These are phyloP conservation scores for Gymnothorax javanicus DNA, from an alignment of 2,797 vertebrate genomes.

Conservation along the genomic window DNA sequence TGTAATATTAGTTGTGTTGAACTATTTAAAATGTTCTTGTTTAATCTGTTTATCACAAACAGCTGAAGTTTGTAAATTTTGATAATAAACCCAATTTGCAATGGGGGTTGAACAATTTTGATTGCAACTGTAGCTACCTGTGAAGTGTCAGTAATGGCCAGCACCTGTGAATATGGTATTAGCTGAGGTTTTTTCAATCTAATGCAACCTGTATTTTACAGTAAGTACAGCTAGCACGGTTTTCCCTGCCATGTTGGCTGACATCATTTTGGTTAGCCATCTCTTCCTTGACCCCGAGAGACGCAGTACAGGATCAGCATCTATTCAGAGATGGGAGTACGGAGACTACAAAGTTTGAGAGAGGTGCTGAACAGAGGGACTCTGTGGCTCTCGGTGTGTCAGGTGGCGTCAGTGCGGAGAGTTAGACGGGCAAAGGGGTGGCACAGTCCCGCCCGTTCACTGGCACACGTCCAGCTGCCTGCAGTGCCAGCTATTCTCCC, in stretches of 20 bases:
- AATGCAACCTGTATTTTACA: slow-evolving; percentile 6
- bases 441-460: slow-evolving; percentile 41
- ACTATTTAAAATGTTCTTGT: no score
- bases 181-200: not conserved
- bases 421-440: slow-evolving; percentile 44
- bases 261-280: not conserved
- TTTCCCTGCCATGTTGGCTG: not conserved
- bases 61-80: no score
- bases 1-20: no score
- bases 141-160: slow-evolving; percentile 1
- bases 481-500: slow-evolving; percentile 15
- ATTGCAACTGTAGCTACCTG: not conserved
- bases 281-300: not conserved
- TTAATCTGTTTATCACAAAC: no score
- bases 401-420: slow-evolving; percentile 38
- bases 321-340: not conserved
- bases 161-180: not conserved
- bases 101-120: no score
- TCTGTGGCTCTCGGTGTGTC: slow-evolving; percentile 19
- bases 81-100: no score
- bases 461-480: slow-evolving; percentile 43
- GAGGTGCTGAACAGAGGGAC: not conserved
- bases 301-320: not conserved
- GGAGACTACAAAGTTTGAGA: not conserved
- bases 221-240: slow-evolving; percentile 2